Evolutionary conservation across 2,888 invertebrate species (phyloP), one percentile per base, ranked within the genome.

Genomic region (Clanis bilineata): DNA sequence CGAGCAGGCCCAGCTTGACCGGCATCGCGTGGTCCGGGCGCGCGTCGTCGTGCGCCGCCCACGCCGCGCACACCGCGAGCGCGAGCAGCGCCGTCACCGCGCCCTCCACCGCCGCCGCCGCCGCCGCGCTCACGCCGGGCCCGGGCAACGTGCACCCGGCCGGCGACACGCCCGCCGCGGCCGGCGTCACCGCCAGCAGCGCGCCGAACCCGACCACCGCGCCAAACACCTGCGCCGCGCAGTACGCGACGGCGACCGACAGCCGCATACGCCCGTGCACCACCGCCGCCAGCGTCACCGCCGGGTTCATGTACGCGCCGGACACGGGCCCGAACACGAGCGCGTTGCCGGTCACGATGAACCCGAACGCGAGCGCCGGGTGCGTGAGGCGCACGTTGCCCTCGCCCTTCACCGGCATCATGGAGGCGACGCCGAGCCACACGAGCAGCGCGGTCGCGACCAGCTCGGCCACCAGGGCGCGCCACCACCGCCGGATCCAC

Each of bases 281-380:
- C 57, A 94, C 75, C 38, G 94, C 93, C 3, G 95, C 94, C 25
- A 95, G 86, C 12, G 96, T 95, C 15, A 97, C 95, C 2, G 95
- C 94, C 0, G 97, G 97, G 90, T 97, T 97, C 74, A 97, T 84
- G 85, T 97, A 96, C 21, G 95, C 95, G 56, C 96, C 96, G 12
- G 96, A 96, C 44, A 95, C 91, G 69, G 95, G 95, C 2, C 96
- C 96, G 74, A 96, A 94, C 60, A 79, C 85, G 67, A 80, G 71
- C 59, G 74, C 79, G 72, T 79, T 78, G 43, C 76, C 80, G 21
- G 80, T 63, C 65, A 91, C 85, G 39, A 86, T 72, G 77, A 77
- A 79, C 62, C 88, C 91, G 80, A 91, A 91, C 21, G 80, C 84
- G 64, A 84, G 70, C 60, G 90, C 90, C 39, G 84, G 79, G 73